A percentile compares a stretch with the other conserved stretches of the same genome.
phyloP scores from a whole-genome alignment of 2,113 vertebrate genomes.

The Noctilio leporinus region DNA sequence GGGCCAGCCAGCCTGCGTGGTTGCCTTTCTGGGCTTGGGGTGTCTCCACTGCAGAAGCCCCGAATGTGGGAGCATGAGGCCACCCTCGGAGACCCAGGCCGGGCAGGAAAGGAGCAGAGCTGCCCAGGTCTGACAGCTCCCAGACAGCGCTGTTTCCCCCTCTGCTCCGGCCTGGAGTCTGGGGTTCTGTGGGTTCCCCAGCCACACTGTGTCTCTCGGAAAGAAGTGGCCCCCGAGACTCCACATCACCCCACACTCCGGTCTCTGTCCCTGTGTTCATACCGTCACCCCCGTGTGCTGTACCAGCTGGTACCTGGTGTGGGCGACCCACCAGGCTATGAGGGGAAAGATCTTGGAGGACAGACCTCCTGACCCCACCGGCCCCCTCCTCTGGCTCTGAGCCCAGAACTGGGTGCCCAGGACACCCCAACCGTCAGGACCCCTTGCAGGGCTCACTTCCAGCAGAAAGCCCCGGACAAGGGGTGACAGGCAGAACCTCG shows the following conservation, averaged over 20 bases:
- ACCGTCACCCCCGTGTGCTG: accelerated
- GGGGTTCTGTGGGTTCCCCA: neutral
- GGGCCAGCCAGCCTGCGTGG: neutral
- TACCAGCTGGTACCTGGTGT: no score
- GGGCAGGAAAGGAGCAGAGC: neutral
- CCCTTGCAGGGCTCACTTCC: neutral
- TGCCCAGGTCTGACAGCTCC: neutral
- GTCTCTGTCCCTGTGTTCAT: neutral
- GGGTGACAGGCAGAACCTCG: no score
- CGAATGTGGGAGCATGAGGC: accelerated
- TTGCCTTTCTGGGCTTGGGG: neutral
- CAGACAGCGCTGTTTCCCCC: neutral
- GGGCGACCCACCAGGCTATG: neutral
- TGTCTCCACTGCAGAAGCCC: accelerated
- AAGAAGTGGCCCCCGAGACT: neutral
- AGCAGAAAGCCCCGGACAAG: no score
- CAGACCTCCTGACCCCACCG: neutral
- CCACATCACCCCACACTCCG: accelerated
- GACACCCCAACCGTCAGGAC: neutral
- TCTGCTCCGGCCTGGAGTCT: neutral
- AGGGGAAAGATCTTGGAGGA: no score
- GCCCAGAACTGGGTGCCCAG: neutral
- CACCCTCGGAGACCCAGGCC: accelerated
- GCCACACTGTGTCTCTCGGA: accelerated
- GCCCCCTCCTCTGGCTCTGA: neutral